Base-by-base conservation (phyloP, 2,797 vertebrate genomes). In the Fringilla coelebs region DNA sequence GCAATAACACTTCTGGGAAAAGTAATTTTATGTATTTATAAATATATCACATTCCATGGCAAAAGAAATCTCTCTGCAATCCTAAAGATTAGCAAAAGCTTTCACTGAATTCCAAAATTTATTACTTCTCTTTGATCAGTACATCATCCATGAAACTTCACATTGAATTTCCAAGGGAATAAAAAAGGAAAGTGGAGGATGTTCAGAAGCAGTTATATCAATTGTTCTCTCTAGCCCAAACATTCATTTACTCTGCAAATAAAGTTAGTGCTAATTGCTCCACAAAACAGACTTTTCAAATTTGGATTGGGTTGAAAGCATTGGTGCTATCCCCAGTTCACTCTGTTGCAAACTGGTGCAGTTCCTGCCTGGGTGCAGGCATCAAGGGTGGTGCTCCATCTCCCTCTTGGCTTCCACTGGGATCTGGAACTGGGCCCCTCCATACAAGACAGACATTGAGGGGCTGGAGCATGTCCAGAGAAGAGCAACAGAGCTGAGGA, bases 1-100 rank as follows among this genome's bases (percentile, higher is more conserved):
- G 28, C 43, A 77, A 57, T 58, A 88, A 67, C 43, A 34, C 66
- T 84, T 25, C 62, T 45, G 79, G 85, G 83, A 90, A 84, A 83
- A 90, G 70, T 48, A 78, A 85, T 68, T 82, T 60, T 36, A 49
- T 52, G 28, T 71, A 54, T 93, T 93, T 80, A 77, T 80, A 93
- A 87, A 87, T 77, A 48, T 31, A 83, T 62, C 26, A 46, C 43
- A 74, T 90, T 79, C 26, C 29, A 58, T 36, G 49, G 57, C 65
- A 80, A 81, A 95, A 85, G 41, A 61, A 91, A 77, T 51, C 15
- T 82, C 34, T 58, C 28, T 74, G 31, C 15, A 74, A 46, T 28
- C 18, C 20, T 20, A 71, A 77, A 2, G 38, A 74, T 85, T 87
- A 90, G 11, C 40, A 82, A 90, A 81, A 52, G 2, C 21, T 86